Conservation (phyloP, 2,113 vertebrate genomes). For the Oreochromis tanganicae region DNA sequence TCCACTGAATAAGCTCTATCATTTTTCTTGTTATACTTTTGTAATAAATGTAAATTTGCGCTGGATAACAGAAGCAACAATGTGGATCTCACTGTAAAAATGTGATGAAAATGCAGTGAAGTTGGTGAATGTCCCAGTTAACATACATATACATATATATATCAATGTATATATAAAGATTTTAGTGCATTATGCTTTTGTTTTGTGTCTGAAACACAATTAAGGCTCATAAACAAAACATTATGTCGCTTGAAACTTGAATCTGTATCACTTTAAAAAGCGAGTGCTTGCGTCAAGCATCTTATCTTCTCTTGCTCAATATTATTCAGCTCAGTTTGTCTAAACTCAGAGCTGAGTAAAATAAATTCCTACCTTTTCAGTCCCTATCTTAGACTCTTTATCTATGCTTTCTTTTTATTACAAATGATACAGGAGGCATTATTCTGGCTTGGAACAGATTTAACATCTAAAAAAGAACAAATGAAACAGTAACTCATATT, state of each 20-base stretch:
- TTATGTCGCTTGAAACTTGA: not conserved
- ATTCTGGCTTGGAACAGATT: not conserved
- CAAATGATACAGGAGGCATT: not conserved
- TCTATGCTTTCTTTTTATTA: not conserved
- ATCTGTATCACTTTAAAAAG: not conserved
- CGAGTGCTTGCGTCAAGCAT: not conserved
- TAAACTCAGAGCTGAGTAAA: not conserved
- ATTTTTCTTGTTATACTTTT: not conserved
- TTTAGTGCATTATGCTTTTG: not conserved
- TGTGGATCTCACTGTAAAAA: not conserved
- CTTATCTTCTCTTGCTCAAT: conserved; percentile 28
- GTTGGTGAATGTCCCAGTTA: not conserved
- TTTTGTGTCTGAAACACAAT: not conserved
- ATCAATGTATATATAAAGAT: not conserved
- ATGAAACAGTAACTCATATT: not conserved
- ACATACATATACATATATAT: fast-evolving
- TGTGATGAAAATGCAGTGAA: not conserved
- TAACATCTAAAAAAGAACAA: not conserved
- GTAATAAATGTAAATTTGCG: not conserved
- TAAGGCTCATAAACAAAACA: not conserved
- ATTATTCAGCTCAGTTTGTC: not conserved
- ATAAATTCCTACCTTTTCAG: not conserved
- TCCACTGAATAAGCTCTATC: not conserved
- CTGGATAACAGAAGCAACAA: not conserved
- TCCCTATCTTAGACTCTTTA: not conserved